Evolutionary conservation across 1,140 invertebrate genomes (phyloP).

Genomic region (Listronotus oregonensis): DNA sequence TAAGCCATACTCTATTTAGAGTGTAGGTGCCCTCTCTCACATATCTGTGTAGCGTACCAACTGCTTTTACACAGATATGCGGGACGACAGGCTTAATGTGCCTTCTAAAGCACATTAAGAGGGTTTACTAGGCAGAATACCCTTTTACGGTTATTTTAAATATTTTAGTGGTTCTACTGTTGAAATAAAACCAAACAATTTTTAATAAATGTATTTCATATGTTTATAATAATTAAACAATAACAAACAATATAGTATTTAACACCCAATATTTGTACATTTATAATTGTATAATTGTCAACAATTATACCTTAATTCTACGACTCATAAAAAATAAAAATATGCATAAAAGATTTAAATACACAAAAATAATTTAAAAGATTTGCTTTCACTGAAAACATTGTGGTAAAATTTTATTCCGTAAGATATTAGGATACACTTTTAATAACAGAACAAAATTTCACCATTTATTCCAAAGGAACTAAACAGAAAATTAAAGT

Average conservation of each 20-base stretch:
- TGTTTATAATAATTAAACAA: conserved; percentile 26
- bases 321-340: conserved; percentile 21
- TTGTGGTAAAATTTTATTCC: conserved; percentile 18
- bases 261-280: conserved; percentile 33
- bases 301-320: conserved; percentile 2
- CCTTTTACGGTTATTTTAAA: no score
- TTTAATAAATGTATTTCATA: conserved; percentile 1
- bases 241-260: conserved; percentile 23
- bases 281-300: conserved; percentile 7
- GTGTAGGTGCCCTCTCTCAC: no score
- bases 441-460: conserved; percentile 4
- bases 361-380: conserved; percentile 19
- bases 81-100: no score
- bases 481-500: conserved; percentile 3
- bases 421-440: background rate
- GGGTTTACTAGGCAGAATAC: no score
- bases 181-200: no score
- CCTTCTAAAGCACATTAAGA: no score
- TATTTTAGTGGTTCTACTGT: no score
- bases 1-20: no score
- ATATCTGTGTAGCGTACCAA: no score
- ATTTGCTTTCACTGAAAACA: conserved; percentile 34
- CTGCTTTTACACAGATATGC: no score
- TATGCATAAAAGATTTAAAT: conserved; percentile 2
- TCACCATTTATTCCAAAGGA: conserved; percentile 10